Percentiles rank a stretch among this genome's conserved stretches.
phyloP scores from a whole-genome alignment of 2,888 invertebrate species.

The Ichneumoninae sp. region DNA sequence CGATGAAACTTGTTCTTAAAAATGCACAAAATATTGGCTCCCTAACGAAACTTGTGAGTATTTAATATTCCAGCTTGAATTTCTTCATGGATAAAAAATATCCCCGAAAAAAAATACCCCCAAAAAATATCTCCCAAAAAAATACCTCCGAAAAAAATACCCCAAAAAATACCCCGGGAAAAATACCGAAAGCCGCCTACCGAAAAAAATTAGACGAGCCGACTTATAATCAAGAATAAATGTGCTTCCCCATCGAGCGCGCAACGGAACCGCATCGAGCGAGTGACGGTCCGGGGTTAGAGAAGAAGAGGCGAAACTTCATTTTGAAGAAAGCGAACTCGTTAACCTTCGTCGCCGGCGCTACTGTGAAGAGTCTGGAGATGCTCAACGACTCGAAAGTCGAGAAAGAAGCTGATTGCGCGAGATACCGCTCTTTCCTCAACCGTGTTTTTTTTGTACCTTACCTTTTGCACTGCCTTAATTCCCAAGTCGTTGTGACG shows the following conservation, averaged over 20 bases:
- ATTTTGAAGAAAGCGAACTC: constrained; percentile 50
- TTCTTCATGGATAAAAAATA: neutral
- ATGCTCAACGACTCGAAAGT: constrained; percentile 37
- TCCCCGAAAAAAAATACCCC: no score
- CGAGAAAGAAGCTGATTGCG: constrained; percentile 45
- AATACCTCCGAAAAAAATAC: no score
- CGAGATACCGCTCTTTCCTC: constrained; percentile 7
- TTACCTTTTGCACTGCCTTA: neutral
- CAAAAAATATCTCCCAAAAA: no score
- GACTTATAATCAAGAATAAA: constrained; percentile 1
- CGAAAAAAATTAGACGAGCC: neutral
- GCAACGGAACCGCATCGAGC: constrained; percentile 19
- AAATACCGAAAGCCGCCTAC: no score
- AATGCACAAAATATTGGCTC: neutral
- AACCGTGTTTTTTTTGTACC: neutral
- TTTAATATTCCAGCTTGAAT: neutral
- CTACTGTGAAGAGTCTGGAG: constrained; percentile 11
- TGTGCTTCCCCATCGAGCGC: constrained; percentile 6
- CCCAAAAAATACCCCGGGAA: no score
- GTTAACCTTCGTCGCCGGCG: constrained; percentile 42
- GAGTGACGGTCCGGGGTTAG: constrained; percentile 28
- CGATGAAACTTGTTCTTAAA: neutral
- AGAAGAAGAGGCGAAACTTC: constrained; percentile 11
- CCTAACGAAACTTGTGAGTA: neutral
- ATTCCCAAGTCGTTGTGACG: constrained; percentile 9